A percentile compares a stretch with the other conserved stretches of the same genome.
phyloP scores from a whole-genome alignment of 1,140 invertebrate species.

The Metaphire vulgaris region DNA sequence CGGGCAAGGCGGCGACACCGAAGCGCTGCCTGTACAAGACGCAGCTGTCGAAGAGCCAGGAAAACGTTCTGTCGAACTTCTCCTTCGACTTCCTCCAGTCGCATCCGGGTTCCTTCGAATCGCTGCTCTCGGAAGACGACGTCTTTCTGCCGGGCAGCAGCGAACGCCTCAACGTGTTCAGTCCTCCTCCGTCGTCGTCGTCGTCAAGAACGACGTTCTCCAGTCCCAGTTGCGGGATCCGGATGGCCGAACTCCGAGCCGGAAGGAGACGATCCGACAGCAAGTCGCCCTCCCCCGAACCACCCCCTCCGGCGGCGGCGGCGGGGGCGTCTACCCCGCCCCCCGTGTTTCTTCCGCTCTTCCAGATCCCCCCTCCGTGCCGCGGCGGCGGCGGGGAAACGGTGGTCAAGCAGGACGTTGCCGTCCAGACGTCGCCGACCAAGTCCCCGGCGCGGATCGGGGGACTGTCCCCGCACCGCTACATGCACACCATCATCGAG shows the following conservation, averaged over 20 bases:
- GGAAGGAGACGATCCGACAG: conserved; percentile 11
- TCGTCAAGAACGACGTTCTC: not conserved
- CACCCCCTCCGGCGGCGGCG: not conserved
- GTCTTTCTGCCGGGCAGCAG: not conserved
- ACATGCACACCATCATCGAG: conserved; percentile 22
- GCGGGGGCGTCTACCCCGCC: not conserved
- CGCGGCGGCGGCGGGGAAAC: too few species aligned
- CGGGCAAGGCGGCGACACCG: not conserved
- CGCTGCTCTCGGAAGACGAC: not conserved
- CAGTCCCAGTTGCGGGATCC: conserved; percentile 21
- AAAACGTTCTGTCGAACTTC: not conserved
- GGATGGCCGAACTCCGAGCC: conserved; percentile 17
- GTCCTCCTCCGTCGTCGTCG: not conserved
- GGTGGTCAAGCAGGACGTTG: not conserved
- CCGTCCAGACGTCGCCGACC: not conserved
- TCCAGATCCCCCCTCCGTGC: not conserved
- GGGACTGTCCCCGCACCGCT: not conserved
- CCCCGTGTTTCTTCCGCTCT: not conserved
- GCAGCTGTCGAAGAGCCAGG: not conserved
- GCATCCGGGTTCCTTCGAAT: conserved; percentile 5
- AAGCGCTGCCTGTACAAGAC: not conserved
- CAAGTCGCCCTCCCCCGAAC: conserved; percentile 16
- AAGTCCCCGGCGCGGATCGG: not conserved
- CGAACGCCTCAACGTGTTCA: conserved; percentile 1
- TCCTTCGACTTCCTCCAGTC: not conserved